Evolutionary conservation across 30 jellyfish, hydroid and myxozoan species (phyloP).

Genomic region (Cassiopea xamachana): DNA sequence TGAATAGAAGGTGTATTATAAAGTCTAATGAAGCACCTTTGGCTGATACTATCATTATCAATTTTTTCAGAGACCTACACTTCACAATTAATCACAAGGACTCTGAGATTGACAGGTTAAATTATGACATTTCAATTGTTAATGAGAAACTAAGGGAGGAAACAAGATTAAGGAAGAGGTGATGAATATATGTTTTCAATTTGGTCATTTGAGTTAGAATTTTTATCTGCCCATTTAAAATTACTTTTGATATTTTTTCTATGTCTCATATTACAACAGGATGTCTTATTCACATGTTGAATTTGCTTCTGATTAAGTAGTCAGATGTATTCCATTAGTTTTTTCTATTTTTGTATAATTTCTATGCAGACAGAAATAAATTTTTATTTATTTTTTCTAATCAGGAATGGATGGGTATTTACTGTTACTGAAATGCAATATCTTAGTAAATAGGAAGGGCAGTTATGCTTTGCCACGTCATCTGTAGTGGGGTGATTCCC

Average conservation of each 20-base stretch:
- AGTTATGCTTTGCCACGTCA: no score
- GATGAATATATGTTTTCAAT: background rate
- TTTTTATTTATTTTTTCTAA: no score
- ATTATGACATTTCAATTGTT: background rate
- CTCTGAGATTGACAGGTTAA: background rate
- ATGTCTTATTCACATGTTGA: no score
- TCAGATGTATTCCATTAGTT: no score
- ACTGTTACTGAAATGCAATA: no score
- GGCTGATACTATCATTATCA: background rate
- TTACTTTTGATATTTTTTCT: background rate
- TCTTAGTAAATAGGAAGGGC: no score
- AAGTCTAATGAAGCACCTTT: background rate
- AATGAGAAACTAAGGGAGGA: constrained; percentile 13
- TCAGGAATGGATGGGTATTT: no score
- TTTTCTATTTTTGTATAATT: no score
- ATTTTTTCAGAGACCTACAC: constrained; percentile 2
- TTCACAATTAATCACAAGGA: background rate
- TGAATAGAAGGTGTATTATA: background rate
- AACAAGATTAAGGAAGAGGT: constrained; percentile 28
- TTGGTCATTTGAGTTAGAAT: background rate
- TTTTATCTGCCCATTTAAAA: background rate
- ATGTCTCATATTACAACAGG: no score
- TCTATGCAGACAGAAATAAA: no score
- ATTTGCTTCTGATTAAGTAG: no score
- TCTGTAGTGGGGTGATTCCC: no score